Evolutionary conservation across 2,888 invertebrate genomes (phyloP).

Genomic region (Clivina fossor): DNA sequence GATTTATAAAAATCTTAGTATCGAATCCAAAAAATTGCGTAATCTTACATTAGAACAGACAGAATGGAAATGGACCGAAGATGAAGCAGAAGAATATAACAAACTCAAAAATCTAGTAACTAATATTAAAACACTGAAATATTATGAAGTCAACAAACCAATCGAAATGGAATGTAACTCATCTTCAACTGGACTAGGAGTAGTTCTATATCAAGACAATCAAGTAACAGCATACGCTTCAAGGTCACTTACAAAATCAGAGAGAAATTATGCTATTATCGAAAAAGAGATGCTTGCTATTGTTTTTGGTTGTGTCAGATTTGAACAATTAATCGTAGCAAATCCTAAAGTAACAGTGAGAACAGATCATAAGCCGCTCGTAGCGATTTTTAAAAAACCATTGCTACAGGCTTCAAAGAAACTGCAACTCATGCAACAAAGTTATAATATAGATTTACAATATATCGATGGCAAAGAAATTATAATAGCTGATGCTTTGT

Average conservation of each 20-base stretch:
- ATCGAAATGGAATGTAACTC: conserved; percentile 3
- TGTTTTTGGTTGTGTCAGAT: conserved; percentile 12
- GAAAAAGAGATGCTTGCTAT: conserved; percentile 9
- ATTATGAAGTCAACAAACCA: neutral
- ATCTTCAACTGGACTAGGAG: neutral
- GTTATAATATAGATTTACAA: conserved; percentile 1
- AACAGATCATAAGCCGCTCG: conserved; percentile 10
- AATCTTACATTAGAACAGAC: neutral
- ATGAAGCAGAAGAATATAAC: conserved; percentile 13
- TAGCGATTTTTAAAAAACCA: conserved; percentile 7
- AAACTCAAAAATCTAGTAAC: neutral
- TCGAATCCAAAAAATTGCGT: conserved; percentile 3
- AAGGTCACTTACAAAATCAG: conserved; percentile 1
- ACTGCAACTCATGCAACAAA: conserved; percentile 13
- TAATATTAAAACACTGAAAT: neutral
- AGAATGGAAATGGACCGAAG: conserved; percentile 24
- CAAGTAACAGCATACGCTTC: conserved; percentile 7
- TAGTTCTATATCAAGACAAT: conserved; percentile 1
- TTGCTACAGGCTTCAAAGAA: conserved; percentile 1
- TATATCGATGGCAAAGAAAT: conserved; percentile 12
- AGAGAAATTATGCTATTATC: conserved; percentile 7
- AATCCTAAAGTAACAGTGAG: conserved; percentile 8
- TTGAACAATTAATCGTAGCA: conserved; percentile 5
- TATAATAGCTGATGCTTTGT: neutral
- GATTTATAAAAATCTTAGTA: conserved; percentile 4